These are phyloP conservation scores for Parotocinclus haroldoi DNA, from an alignment of 2,797 vertebrate species.

Conservation along the genomic window DNA sequence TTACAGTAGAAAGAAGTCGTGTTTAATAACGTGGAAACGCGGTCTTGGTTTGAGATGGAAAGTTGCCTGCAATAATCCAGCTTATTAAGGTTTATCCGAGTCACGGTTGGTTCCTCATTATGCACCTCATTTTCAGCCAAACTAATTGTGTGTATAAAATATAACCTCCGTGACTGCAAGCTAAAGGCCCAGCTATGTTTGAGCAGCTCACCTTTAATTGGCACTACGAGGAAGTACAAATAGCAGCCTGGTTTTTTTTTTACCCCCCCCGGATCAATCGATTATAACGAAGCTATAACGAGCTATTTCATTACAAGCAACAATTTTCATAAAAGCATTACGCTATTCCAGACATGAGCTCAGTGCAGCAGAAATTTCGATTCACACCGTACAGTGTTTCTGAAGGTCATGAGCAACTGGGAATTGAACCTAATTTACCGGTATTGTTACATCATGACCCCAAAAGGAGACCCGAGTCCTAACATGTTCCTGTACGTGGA, in stretches of 20 bases:
- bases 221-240: background rate
- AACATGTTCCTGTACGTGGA: background rate
- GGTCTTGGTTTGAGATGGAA: constrained; percentile 4
- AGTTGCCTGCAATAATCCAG: constrained; percentile 16
- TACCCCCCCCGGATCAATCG: background rate
- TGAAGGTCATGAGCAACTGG: too few relatives aligned
- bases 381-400: too few relatives aligned
- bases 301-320: constrained; percentile 4
- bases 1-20: too few relatives aligned
- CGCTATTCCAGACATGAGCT: background rate
- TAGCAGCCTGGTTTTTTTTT: background rate
- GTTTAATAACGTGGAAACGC: background rate
- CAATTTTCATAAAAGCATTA: background rate
- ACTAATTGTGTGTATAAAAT: background rate
- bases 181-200: background rate
- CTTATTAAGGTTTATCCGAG: constrained; percentile 34
- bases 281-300: constrained; percentile 9
- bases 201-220: background rate
- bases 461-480: too few relatives aligned
- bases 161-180: constrained; percentile 2
- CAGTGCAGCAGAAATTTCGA: constrained; percentile 7
- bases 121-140: background rate
- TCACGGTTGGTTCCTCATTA: constrained; percentile 30
- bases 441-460: too few relatives aligned
- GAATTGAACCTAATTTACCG: too few relatives aligned